Base-by-base conservation (phyloP, 1,140 invertebrate species). In the Micrasema minimum region DNA sequence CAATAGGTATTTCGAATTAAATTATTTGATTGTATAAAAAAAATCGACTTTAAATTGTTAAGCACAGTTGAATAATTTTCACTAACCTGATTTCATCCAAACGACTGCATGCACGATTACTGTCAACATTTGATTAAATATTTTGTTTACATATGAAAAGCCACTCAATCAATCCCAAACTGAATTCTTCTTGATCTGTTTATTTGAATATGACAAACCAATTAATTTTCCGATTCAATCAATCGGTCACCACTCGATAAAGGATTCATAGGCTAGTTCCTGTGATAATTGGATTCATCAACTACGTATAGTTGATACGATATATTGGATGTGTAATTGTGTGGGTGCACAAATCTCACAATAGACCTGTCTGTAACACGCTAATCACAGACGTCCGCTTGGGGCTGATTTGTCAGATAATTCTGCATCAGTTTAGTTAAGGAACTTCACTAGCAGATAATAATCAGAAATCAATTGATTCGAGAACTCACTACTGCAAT, bases 141-240 rank as follows among this genome's bases (percentile, higher is more conserved):
- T 31, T 31, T 31, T 7, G 26, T 31, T 31, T 31, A 7, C 26
- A 31, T 4, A 31, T 31, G 26, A 31, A 31, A 7, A 31, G 26
- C 3, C 26, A 31, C 2, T 31, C 26, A 31, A 31, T 31, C 7
- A 31, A 4, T 7, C 26, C 26, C 26, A 31, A 31, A 31, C 7
- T 31, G 7, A 31, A 31, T 31, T 31, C 26, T 31, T 31, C 4
- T 12, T 45, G 11, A 45, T 1, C 45, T 18, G 20, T 20, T 48
- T 9, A 48, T 22, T 22, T 48, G 18, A 48, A 48, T 43, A 43
- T 59, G 35, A n/a, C 50, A 53, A n/a, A 9, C 23, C 22, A 53
- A 53, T 53, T 26, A 53, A 53, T 22, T 53, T 23, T 53, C 5
- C 11, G 20, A 31, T 22, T 53, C 50, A 53, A 53, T 53, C 50